phyloP scores from a whole-genome alignment of 2,888 invertebrate genomes.

The Julus scandinavius region DNA sequence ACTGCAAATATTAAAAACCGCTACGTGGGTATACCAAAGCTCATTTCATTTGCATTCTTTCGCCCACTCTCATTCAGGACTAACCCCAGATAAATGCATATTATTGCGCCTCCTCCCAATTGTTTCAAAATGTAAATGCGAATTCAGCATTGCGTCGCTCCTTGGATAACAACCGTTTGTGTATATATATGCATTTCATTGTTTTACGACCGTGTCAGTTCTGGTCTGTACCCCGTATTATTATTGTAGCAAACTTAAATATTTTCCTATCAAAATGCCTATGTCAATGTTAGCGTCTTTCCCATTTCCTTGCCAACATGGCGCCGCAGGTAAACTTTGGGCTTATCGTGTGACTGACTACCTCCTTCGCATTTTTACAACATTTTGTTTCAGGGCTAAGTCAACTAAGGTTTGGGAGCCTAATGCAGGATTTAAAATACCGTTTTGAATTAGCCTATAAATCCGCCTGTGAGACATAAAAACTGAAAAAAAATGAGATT shows the following conservation, averaged over 20 bases:
- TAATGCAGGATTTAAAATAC: background rate
- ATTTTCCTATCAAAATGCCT: slow-evolving; percentile 8
- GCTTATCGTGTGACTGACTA: background rate
- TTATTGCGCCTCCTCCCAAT: slow-evolving; percentile 31
- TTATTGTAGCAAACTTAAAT: slow-evolving; percentile 4
- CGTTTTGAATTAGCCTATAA: no score
- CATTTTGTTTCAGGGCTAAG: background rate
- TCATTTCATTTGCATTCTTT: slow-evolving; percentile 7
- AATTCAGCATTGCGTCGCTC: background rate
- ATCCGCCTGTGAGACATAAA: no score
- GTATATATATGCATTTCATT: no score
- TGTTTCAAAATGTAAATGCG: slow-evolving; percentile 17
- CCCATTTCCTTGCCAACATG: slow-evolving; percentile 10
- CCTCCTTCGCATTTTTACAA: background rate
- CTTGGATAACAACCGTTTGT: background rate
- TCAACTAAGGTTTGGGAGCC: slow-evolving; percentile 13
- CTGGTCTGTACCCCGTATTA: background rate
- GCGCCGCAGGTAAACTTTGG: background rate
- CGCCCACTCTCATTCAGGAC: background rate
- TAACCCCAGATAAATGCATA: background rate
- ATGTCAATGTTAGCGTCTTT: slow-evolving; percentile 16
- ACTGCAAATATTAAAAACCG: slow-evolving; percentile 37
- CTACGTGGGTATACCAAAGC: background rate
- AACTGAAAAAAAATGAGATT: no score
- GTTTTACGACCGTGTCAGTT: background rate